phyloP scores from a whole-genome alignment of 2,888 invertebrate genomes.

The Agrochola litura region DNA sequence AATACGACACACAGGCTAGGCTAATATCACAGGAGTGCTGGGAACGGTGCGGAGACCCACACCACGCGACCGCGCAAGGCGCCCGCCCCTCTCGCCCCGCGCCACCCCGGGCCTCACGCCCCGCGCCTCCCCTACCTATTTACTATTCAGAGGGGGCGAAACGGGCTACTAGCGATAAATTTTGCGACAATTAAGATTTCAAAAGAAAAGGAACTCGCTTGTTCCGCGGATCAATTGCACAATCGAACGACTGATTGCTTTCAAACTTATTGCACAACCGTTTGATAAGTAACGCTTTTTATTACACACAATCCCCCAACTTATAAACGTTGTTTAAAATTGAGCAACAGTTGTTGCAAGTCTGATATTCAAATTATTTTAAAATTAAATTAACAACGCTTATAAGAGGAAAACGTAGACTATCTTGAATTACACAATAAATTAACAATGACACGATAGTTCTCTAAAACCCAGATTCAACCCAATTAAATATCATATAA shows the following conservation, averaged over 20 bases:
- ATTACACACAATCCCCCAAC: conserved; percentile 70
- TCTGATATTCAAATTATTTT: conserved; percentile 55
- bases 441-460: conserved; percentile 72
- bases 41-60: conserved; percentile 85
- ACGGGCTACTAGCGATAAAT: conserved; percentile 86
- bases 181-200: conserved; percentile 89
- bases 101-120: conserved; percentile 62
- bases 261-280: conserved; percentile 75
- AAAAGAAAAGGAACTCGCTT: conserved; percentile 82
- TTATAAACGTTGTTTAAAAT: conserved; percentile 67
- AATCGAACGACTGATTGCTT: conserved; percentile 74
- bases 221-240: conserved; percentile 80
- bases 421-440: conserved; percentile 64
- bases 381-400: conserved; percentile 47
- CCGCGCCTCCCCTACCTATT: conserved; percentile 82
- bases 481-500: conserved; percentile 76
- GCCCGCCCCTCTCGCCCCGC: conserved; percentile 60
- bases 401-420: conserved; percentile 51
- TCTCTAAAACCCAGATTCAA: conserved; percentile 65
- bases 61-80: conserved; percentile 64
- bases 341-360: conserved; percentile 58
- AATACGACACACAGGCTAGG: conserved; percentile 90
- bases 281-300: conserved; percentile 74
- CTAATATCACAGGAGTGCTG: conserved; percentile 91
- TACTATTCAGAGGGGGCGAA: conserved; percentile 88